A percentile compares a stretch with the other conserved stretches of the same genome.
Conservation (phyloP, 2,888 invertebrate species). For the Gortyna flavago region DNA sequence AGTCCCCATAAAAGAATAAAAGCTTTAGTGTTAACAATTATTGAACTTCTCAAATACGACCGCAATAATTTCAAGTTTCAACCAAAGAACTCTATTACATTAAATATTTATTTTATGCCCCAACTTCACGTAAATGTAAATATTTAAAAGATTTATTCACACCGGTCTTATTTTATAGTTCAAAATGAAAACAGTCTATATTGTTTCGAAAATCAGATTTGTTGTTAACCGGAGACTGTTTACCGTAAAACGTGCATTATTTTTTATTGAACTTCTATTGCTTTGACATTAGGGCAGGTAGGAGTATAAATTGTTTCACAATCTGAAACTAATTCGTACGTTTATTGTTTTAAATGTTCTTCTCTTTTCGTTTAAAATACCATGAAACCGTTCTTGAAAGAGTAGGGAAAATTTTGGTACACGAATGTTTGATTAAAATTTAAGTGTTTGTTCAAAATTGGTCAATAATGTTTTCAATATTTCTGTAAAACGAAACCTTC, state of each 20-base stretch:
- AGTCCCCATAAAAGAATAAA: slow-evolving; percentile 74
- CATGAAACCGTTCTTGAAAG: background rate
- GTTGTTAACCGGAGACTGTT: slow-evolving; percentile 49
- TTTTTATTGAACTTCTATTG: slow-evolving; percentile 53
- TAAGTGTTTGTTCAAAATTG: slow-evolving; percentile 20
- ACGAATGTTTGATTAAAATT: slow-evolving; percentile 36
- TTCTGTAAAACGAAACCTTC: slow-evolving; percentile 30
- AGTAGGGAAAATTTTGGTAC: background rate
- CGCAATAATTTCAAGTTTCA: slow-evolving; percentile 61
- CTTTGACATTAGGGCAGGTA: slow-evolving; percentile 25
- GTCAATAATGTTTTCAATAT: slow-evolving; percentile 48
- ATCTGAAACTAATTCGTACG: slow-evolving; percentile 3
- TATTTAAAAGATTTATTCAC: slow-evolving; percentile 65
- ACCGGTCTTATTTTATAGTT: slow-evolving; percentile 54
- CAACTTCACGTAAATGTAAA: slow-evolving; percentile 61
- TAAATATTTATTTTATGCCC: slow-evolving; percentile 61
- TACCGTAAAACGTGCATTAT: slow-evolving; percentile 56
- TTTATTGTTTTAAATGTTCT: slow-evolving; percentile 31
- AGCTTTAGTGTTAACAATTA: slow-evolving; percentile 73
- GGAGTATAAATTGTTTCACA: slow-evolving; percentile 17
- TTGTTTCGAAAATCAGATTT: slow-evolving; percentile 63
- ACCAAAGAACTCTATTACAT: slow-evolving; percentile 52
- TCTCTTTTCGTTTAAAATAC: background rate
- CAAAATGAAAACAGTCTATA: slow-evolving; percentile 54
- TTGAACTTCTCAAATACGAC: slow-evolving; percentile 67